Base-by-base conservation (phyloP, 2,888 invertebrate species). In the Pseudolycoriella hygida region DNA sequence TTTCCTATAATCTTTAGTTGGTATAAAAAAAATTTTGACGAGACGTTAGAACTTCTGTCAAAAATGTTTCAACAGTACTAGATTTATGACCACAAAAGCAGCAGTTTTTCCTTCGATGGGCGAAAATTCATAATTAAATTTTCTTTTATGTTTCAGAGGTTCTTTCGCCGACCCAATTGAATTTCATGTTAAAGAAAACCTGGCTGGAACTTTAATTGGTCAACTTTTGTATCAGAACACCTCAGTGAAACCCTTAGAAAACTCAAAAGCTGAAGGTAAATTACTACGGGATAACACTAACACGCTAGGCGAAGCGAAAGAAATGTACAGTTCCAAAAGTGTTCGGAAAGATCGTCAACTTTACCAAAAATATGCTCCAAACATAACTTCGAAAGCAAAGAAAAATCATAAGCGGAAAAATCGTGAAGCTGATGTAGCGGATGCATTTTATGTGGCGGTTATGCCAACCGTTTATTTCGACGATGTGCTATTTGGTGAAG, bases 141-240 rank as follows among this genome's bases (percentile, higher is more conserved):
- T n/a, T 15, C 2, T 39, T 17, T 25, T 8, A 8, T 25, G 25
- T 25, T 66, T 47, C 56, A 80, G 80, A 55, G 78, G 80, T 50
- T 75, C 77, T 46, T 72, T 72, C 41, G 74, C 78, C 55, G 74
- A 78, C 45, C 76, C 80, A 1, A 71, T 85, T 17, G 74, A 78
- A 49, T 86, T 85, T 54, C 77, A 77, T 51, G 80, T 83, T 1
- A 76, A 74, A 55, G 86, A 87, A 64, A 87, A 87, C 57, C 58
- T 76, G 40, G 76, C 76, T 3, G 81, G 80, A 47, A 77, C 77
- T 31, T 70, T 77, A 40, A 80, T 83, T 50, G 86, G 85, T 2
- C 78, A 77, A 57, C 69, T 84, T 40, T 68, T 80, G 41, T 74
- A 77, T 46, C 71, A 63, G 49, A 64, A 66, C 46, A 59, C 58